These are phyloP conservation scores for Spodoptera exigua DNA, from an alignment of 2,888 invertebrate genomes.

Conservation along the genomic window DNA sequence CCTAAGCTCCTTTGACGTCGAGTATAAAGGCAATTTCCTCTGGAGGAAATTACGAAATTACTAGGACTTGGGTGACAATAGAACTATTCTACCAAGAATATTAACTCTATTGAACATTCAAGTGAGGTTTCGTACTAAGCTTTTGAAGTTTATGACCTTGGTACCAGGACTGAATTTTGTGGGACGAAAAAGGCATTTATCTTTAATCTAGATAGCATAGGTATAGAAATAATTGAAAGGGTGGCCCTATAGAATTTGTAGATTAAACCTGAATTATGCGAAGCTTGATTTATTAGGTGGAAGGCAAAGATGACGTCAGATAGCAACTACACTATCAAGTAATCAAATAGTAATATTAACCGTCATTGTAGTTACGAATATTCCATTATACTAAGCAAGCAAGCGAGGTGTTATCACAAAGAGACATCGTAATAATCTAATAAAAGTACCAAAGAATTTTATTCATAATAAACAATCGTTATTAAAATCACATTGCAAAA, in stretches of 20 bases:
- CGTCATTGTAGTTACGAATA: too few species aligned
- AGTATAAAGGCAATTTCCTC: conserved; percentile 79
- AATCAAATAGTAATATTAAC: too few species aligned
- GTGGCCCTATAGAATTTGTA: conserved; percentile 33
- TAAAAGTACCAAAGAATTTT: too few species aligned
- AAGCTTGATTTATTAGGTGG: conserved; percentile 33
- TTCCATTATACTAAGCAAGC: too few species aligned
- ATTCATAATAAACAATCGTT: too few species aligned
- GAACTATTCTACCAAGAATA: conserved; percentile 63
- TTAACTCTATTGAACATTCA: conserved; percentile 58
- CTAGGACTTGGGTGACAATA: conserved; percentile 66
- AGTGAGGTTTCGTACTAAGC: conserved; percentile 44
- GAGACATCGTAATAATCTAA: too few species aligned
- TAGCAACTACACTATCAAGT: conserved; percentile 1
- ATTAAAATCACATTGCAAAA: too few species aligned
- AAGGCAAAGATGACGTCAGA: conserved; percentile 11
- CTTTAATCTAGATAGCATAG: conserved; percentile 13
- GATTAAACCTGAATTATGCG: conserved; percentile 26
- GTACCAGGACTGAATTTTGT: conserved; percentile 21
- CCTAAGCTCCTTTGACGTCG: conserved; percentile 56
- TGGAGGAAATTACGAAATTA: conserved; percentile 79
- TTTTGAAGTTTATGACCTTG: conserved; percentile 30
- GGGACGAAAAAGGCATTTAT: conserved; percentile 28
- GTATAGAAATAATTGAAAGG: conserved; percentile 21
- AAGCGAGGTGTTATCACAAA: too few species aligned